Conservation (phyloP, 1,140 invertebrate species). For the Dendrolimus kikuchii region DNA sequence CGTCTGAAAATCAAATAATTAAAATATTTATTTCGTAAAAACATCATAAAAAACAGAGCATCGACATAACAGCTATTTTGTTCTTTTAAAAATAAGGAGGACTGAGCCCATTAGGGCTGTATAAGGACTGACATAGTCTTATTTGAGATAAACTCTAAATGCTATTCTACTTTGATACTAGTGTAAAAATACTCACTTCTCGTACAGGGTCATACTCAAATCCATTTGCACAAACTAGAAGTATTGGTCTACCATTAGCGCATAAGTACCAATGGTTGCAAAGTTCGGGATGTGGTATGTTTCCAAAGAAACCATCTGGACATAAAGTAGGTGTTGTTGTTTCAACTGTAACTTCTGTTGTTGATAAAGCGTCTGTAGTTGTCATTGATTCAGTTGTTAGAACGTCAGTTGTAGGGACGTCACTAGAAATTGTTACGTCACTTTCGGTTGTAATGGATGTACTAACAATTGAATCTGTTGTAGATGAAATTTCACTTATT, state of each 20-base stretch:
- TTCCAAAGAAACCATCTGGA: slow-evolving; percentile 1
- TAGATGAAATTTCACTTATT: too few relatives aligned
- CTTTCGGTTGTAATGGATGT: too few relatives aligned
- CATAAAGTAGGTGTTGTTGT: slow-evolving; percentile 2
- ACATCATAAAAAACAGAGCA: too few relatives aligned
- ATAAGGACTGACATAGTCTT: too few relatives aligned
- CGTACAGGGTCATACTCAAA: slow-evolving; percentile 6
- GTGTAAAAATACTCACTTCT: not conserved
- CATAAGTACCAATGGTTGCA: slow-evolving; percentile 6
- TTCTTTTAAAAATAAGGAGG: too few relatives aligned
- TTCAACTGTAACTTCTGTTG: not conserved
- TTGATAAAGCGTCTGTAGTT: not conserved
- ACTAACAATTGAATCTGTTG: too few relatives aligned
- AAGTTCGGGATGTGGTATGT: not conserved
- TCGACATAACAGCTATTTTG: too few relatives aligned
- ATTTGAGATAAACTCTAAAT: too few relatives aligned
- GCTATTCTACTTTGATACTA: not conserved
- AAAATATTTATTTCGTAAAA: not conserved
- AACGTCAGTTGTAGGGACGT: too few relatives aligned
- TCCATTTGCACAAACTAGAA: slow-evolving; percentile 1
- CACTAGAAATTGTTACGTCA: too few relatives aligned
- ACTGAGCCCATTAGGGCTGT: too few relatives aligned
- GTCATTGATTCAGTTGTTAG: not conserved
- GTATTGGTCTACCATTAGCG: not conserved
- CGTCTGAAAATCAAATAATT: slow-evolving; percentile 2